phyloP scores from a whole-genome alignment of 2,888 invertebrate species.

The Rhyacophila evoluta region DNA sequence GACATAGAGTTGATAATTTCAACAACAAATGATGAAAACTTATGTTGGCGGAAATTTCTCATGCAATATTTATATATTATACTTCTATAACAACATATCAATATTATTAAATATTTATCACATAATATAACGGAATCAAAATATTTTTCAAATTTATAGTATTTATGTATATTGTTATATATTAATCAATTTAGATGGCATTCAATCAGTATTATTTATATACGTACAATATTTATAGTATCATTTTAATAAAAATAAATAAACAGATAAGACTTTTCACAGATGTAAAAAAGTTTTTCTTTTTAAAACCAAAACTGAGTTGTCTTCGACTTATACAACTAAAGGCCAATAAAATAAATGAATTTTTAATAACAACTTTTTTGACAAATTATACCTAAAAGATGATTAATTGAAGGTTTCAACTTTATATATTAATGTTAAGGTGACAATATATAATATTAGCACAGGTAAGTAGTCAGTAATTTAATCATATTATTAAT shows the following conservation, averaged over 20 bases:
- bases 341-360: background rate
- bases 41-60: too few relatives aligned
- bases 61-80: too few relatives aligned
- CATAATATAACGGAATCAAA: conserved; percentile 38
- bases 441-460: background rate
- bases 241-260: too few relatives aligned
- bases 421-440: background rate
- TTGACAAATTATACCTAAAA: background rate
- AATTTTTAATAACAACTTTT: background rate
- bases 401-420: background rate
- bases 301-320: too few relatives aligned
- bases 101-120: conserved; percentile 34
- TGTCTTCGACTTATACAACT: background rate
- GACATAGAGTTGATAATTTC: too few relatives aligned
- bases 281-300: too few relatives aligned
- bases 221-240: too few relatives aligned
- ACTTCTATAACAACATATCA: background rate
- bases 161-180: background rate
- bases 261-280: too few relatives aligned
- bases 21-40: too few relatives aligned
- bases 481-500: background rate
- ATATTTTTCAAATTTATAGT: conserved; percentile 11
- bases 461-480: background rate
- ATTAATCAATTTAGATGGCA: conserved; percentile 17
- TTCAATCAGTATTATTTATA: background rate